Percentiles rank a stretch among this genome's conserved stretches.
Conservation (phyloP, 37 sponge, comb jelly and placozoan species). For the Amphimedon queenslandica region DNA sequence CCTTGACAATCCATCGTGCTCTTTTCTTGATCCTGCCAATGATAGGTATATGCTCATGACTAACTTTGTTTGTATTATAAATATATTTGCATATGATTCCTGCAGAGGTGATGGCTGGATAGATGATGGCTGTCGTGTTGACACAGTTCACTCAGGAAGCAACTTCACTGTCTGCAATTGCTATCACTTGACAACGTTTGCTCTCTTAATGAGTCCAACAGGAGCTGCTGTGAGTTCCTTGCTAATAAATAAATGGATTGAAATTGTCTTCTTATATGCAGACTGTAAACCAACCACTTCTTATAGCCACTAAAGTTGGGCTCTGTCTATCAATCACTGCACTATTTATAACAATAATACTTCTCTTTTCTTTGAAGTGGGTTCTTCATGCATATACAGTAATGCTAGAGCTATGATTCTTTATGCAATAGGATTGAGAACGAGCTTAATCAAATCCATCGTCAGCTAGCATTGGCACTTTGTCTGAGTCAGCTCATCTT, state of each 20-base stretch:
- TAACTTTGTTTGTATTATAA: constrained; percentile 15
- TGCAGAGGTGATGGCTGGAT: constrained; percentile 16
- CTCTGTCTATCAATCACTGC: constrained; percentile 63
- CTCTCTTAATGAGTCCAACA: constrained; percentile 65
- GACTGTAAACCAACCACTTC: constrained; percentile 18
- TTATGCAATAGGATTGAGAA: constrained; percentile 1
- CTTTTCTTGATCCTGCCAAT: constrained; percentile 20
- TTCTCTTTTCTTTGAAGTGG: constrained; percentile 58
- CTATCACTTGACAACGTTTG: constrained; percentile 74
- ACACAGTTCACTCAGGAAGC: background rate
- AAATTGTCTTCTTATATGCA: no score
- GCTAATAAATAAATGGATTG: no score
- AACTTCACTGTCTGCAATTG: constrained; percentile 62
- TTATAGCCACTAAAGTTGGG: constrained; percentile 56
- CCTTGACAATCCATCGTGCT: constrained; percentile 9
- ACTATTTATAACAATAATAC: constrained; percentile 34
- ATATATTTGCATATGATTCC: constrained; percentile 7
- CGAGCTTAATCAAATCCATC: constrained; percentile 51
- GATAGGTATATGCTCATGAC: constrained; percentile 13
- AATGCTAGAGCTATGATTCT: background rate
- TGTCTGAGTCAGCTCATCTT: constrained; percentile 64
- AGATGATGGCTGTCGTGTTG: constrained; percentile 10
- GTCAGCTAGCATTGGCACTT: constrained; percentile 67
- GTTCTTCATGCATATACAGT: background rate
- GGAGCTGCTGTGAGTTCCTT: constrained; percentile 20